A percentile compares a stretch with the other conserved stretches of the same genome.
phyloP scores from a whole-genome alignment of 2,797 vertebrate species.

The Chaenodraco wilsoni region DNA sequence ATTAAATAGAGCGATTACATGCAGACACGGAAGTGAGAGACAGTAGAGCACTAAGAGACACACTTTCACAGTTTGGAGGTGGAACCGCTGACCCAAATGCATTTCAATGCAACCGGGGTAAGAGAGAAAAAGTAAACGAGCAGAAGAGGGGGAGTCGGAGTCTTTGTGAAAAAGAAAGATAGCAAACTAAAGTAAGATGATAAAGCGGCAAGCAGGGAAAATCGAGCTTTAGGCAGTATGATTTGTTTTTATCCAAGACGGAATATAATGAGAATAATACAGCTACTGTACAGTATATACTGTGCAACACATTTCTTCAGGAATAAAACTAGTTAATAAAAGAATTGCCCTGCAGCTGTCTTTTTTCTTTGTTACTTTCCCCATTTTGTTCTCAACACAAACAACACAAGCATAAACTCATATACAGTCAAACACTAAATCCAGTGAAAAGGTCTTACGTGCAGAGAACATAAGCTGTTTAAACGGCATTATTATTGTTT shows the following conservation, averaged over 20 bases:
- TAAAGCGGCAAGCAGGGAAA: conserved; percentile 63
- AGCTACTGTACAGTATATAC: conserved; percentile 49
- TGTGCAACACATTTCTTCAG: conserved; percentile 30
- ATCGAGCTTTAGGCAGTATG: conserved; percentile 68
- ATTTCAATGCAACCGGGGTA: conserved; percentile 74
- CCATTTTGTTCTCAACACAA: conserved; percentile 35
- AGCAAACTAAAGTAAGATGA: conserved; percentile 64
- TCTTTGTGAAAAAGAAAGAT: conserved; percentile 36
- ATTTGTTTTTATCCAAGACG: conserved; percentile 70
- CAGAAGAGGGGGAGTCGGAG: conserved; percentile 52
- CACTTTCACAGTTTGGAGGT: conserved; percentile 68
- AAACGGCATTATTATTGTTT: not conserved
- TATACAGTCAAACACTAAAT: conserved; percentile 11
- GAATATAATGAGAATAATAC: conserved; percentile 59
- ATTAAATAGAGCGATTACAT: conserved; percentile 62
- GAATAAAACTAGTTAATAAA: conserved; percentile 63
- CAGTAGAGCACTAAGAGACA: conserved; percentile 53
- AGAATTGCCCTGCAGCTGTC: conserved; percentile 47
- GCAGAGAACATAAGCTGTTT: not conserved
- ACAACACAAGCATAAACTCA: conserved; percentile 39
- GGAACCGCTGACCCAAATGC: conserved; percentile 81
- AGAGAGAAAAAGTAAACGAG: conserved; percentile 46
- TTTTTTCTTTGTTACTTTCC: conserved; percentile 28
- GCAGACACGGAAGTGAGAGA: conserved; percentile 45
- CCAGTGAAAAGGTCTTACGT: not conserved